Evolutionary conservation across 2,113 vertebrate species (phyloP), one percentile per base, ranked within the genome.

Genomic region (Phalacrocorax aristotelis): DNA sequence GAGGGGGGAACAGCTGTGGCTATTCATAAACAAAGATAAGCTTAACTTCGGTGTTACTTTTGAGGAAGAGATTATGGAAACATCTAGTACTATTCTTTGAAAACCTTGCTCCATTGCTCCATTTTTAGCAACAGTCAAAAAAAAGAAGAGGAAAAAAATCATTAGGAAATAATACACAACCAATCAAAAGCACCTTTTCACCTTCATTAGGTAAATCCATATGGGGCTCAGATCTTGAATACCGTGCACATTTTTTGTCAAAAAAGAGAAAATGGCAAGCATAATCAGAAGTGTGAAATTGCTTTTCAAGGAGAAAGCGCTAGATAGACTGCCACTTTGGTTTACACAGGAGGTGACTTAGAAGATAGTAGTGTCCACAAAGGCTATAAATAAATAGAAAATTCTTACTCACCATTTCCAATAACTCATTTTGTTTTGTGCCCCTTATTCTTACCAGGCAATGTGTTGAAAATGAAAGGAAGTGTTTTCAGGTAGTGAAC

Each of bases 91-190:
- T 68, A 4, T 19, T n/a, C 15, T 70, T 69, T 57, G 36, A 66
- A 83, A 94, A 72, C 29, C 26, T 44, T 64, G 17, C 29, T 88
- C 32, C 21, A 1, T 48, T 64, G 17, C 29, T 88, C 32, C 21
- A 1, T 40, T 80, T 19, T 48, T 77, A 64, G 38, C n/a, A 88
- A 64, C 15, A 42, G 22, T 49, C 5, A 38, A 38, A 38, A 38
- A 1, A 42, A 25, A 16, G 15, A 26, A 34, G 4, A 6, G 3
- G 5, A 5, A 13, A 44, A 25, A 25, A 34, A 64, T 38, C 0
- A 1, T 15, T 44, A 72, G 34, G 61, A 88, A 92, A 38, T 57
- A 70, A 55, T 30, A 46, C 30, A 38, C 9, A 62, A 19, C 10
- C 19, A 29, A 70, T 61, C 2, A 57, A 48, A 87, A 78, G 0